Evolutionary conservation across 2,797 vertebrate genomes (phyloP), one percentile per base, ranked within the genome.

Genomic region (Anableps anableps): DNA sequence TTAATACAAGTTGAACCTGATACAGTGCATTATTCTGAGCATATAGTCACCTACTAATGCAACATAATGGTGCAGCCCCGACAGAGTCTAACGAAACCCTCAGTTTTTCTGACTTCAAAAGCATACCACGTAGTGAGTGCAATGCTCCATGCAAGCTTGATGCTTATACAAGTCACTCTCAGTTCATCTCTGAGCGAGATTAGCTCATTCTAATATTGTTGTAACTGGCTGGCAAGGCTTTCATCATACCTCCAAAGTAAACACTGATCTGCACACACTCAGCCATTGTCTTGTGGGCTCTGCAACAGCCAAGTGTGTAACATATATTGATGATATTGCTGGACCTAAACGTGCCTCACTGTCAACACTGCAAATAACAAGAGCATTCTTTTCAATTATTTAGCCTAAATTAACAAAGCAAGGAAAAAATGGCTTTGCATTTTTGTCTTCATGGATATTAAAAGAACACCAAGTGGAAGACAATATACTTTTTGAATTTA

Each of bases 261-360:
- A 90, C 89, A 90, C 86, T 88, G 82, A 92, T 88, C 81, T 80
- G 82, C 80, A 62, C 85, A 92, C 92, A 91, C 82, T 85, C 86
- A 36, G 50, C 41, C 58, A 85, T 91, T 91, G 92, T 92, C 75
- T 85, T 38, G 72, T 74, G 50, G 68, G 77, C 76, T 74, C 74
- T 62, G 76, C 50, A 76, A 80, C 47, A 81, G 84, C 72, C 79
- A n/a, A 75, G 31, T 36, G 78, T 74, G 50, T n/a, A 26, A 74
- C 77, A 58, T 36, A 58, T 73, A 79, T 76, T 76, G 66, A 81
- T 74, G 79, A 29, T 51, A 58, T 6, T 9, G 45, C 58, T 26
- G 48, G 45, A 76, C 70, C 75, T 72, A 72, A 76, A 83, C 53
- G 58, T 53, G 38, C n/a, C 29, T 31, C 50, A 78, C 43, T 26